Evolutionary conservation across 1,140 invertebrate species (phyloP).

Genomic region (Vanessa tameamea): DNA sequence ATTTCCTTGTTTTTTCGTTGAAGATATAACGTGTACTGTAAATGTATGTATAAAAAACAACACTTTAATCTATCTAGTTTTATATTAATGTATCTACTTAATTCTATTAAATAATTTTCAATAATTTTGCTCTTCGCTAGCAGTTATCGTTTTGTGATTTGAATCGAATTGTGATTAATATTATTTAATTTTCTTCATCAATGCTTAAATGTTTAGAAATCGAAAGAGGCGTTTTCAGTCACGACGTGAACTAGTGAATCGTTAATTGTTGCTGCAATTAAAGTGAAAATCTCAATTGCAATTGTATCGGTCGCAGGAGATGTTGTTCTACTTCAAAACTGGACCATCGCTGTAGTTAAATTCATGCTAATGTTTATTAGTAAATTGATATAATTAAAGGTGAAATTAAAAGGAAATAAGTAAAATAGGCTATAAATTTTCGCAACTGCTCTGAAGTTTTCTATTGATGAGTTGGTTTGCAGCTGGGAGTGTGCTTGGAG

Average conservation of each 20-base stretch:
- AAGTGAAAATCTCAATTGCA: constrained; percentile 32
- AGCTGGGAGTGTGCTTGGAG: too few relatives aligned
- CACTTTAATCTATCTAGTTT: too few relatives aligned
- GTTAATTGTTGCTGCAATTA: constrained; percentile 36
- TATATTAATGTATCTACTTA: too few relatives aligned
- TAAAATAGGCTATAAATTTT: too few relatives aligned
- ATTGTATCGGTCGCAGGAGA: background rate
- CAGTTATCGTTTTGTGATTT: constrained; percentile 7
- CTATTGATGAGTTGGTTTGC: too few relatives aligned
- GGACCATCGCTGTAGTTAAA: background rate
- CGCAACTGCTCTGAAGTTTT: too few relatives aligned
- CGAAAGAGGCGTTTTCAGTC: constrained; percentile 23
- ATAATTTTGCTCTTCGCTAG: too few relatives aligned
- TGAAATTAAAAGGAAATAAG: too few relatives aligned
- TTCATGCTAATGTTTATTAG: too few relatives aligned
- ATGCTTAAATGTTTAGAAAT: constrained; percentile 11
- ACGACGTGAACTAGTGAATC: constrained; percentile 26
- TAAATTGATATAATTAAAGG: too few relatives aligned
- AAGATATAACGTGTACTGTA: background rate
- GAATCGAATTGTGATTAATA: background rate
- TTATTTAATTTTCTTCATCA: constrained; percentile 2
- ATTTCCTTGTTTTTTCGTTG: constrained; percentile 23
- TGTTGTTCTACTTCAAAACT: background rate
- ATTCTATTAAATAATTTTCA: too few relatives aligned
- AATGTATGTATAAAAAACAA: background rate